Conservation (phyloP, 2,113 vertebrate genomes). For the Ciconia boyciana region DNA sequence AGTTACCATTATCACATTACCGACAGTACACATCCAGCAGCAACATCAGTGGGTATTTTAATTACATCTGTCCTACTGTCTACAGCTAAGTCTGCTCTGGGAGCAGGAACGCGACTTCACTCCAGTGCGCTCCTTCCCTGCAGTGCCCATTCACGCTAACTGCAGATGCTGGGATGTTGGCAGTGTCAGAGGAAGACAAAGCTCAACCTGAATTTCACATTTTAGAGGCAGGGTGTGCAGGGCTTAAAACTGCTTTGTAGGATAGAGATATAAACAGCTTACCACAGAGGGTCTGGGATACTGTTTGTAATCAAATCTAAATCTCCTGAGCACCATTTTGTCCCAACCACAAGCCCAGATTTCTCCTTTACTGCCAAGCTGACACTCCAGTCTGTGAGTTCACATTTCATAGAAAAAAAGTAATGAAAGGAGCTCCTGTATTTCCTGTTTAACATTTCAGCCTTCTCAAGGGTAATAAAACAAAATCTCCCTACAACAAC, state of each 20-base stretch:
- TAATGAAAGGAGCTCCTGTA: background rate
- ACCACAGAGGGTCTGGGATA: background rate
- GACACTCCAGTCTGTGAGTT: background rate
- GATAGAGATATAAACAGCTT: background rate
- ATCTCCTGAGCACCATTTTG: background rate
- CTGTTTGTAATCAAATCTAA: background rate
- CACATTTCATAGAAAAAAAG: background rate
- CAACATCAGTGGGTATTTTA: background rate
- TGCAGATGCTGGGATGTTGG: background rate
- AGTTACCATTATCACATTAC: background rate
- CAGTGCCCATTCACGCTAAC: rapidly evolving
- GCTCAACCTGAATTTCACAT: background rate
- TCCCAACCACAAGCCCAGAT: background rate
- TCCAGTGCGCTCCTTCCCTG: rapidly evolving
- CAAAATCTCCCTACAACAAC: constrained; percentile 34
- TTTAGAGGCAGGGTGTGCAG: background rate
- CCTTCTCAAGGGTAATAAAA: constrained; percentile 52
- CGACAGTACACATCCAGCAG: background rate
- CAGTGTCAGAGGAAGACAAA: background rate
- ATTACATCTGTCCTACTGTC: background rate
- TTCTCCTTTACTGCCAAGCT: background rate
- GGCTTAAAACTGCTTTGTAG: background rate
- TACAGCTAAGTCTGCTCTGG: background rate
- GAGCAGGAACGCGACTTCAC: background rate
- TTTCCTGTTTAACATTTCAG: constrained; percentile 33